These are phyloP conservation scores for Saguinus midas DNA, from an alignment of 2,113 vertebrate genomes.

Conservation along the genomic window DNA sequence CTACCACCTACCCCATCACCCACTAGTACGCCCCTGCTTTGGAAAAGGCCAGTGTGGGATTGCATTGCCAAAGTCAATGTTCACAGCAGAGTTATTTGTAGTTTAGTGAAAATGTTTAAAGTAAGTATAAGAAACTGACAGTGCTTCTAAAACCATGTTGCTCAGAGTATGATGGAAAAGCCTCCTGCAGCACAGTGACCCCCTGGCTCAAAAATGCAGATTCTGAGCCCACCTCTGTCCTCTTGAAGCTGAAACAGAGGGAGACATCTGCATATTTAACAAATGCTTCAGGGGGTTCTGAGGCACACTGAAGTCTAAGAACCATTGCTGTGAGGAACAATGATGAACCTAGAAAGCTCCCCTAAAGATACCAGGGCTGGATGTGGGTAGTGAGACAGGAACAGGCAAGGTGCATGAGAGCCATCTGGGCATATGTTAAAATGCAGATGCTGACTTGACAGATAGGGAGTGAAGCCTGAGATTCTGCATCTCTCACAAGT, in stretches of 20 bases:
- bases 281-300: background rate
- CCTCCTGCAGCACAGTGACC: background rate
- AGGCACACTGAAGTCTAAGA: background rate
- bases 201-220: background rate
- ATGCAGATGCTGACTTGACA: background rate
- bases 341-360: background rate
- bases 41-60: background rate
- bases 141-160: background rate
- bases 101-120: slow-evolving; percentile 42
- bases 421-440: background rate
- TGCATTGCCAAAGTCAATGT: background rate
- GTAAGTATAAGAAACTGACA: background rate
- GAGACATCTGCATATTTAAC: background rate
- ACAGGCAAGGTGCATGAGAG: background rate
- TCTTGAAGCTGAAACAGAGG: background rate
- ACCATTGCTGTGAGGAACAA: background rate
- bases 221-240: background rate
- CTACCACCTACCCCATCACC: background rate
- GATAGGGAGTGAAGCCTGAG: background rate
- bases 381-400: background rate
- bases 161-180: background rate
- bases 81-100: background rate
- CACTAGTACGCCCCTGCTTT: background rate
- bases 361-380: background rate
- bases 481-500: background rate